A percentile compares a stretch with the other conserved stretches of the same genome.
These are phyloP conservation scores for Tetrapedia diversipes DNA, from an alignment of 2,888 invertebrate species.

Conservation along the genomic window DNA sequence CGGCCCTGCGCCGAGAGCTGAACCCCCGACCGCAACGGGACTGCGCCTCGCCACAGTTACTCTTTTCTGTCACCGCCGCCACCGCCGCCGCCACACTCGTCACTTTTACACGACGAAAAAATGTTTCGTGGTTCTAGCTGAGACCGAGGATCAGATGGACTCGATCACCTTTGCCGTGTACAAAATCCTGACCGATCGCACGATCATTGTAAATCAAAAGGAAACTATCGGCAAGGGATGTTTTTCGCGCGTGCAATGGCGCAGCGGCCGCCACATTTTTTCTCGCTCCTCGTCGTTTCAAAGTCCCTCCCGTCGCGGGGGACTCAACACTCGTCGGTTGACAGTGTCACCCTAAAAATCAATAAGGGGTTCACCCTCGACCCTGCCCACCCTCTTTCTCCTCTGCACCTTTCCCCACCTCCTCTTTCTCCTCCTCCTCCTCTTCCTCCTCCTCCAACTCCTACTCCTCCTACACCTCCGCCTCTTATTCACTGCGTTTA, in stretches of 20 bases:
- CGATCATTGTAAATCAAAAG: conserved; percentile 4
- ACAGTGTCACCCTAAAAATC: conserved; percentile 88
- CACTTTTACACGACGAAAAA: conserved; percentile 73
- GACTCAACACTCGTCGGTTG: conserved; percentile 85
- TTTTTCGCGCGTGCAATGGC: conserved; percentile 45
- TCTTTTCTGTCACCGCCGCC: conserved; percentile 70
- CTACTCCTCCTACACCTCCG: conserved; percentile 27
- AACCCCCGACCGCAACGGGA: conserved; percentile 75
- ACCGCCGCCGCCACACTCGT: conserved; percentile 65
- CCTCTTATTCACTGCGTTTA: conserved; percentile 47
- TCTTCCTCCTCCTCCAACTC: conserved; percentile 54
- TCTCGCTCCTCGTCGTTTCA: conserved; percentile 82
- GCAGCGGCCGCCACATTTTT: conserved; percentile 79
- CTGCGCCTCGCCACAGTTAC: conserved; percentile 74
- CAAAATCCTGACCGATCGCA: background rate
- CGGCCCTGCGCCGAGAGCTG: conserved; percentile 68
- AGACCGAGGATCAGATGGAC: conserved; percentile 5
- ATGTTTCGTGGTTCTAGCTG: conserved; percentile 36
- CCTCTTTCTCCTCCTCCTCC: conserved; percentile 71
- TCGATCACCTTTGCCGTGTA: background rate
- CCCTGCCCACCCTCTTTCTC: conserved; percentile 76
- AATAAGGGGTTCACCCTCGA: conserved; percentile 85
- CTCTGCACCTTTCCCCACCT: conserved; percentile 63
- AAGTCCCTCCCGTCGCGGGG: conserved; percentile 83
- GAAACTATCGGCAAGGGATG: conserved; percentile 5